These are phyloP conservation scores for Synanthedon formicaeformis DNA, from an alignment of 2,888 invertebrate species.

Conservation along the genomic window DNA sequence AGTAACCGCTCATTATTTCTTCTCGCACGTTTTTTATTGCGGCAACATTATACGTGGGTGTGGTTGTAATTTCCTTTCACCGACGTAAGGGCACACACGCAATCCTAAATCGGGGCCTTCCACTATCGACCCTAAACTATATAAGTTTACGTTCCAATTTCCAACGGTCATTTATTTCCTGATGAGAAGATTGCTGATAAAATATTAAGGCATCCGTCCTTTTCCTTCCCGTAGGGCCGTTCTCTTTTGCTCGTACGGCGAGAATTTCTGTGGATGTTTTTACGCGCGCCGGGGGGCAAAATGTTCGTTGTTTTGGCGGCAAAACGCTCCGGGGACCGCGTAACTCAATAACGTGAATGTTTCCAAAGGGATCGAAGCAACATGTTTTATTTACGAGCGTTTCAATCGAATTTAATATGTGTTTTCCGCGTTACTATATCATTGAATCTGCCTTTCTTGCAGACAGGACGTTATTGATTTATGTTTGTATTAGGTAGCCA, in stretches of 20 bases:
- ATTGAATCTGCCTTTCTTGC: constrained; percentile 32
- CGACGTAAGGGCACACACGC: constrained; percentile 71
- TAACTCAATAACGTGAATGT: constrained; percentile 67
- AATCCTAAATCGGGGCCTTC: constrained; percentile 25
- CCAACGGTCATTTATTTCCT: constrained; percentile 17
- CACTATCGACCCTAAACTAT: constrained; percentile 20
- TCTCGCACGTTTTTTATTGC: constrained; percentile 70
- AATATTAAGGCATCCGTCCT: constrained; percentile 64
- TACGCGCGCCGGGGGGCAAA: constrained; percentile 69
- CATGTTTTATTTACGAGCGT: constrained; percentile 68
- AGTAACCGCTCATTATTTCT: constrained; percentile 70
- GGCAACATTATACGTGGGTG: constrained; percentile 71
- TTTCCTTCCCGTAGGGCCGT: constrained; percentile 39
- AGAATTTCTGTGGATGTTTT: constrained; percentile 58
- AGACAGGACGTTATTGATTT: constrained; percentile 33
- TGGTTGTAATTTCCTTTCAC: constrained; percentile 72
- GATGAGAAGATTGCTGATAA: constrained; percentile 65
- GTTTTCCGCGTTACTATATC: constrained; percentile 34
- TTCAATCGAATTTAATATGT: constrained; percentile 58
- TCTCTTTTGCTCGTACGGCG: constrained; percentile 41
- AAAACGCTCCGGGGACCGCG: constrained; percentile 67
- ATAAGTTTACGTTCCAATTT: constrained; percentile 14
- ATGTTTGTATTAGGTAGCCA: too few species aligned
- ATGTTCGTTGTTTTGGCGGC: constrained; percentile 71
- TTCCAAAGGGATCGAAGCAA: constrained; percentile 50